Percentiles rank a stretch among this genome's conserved stretches.
Conservation (phyloP, 1,140 invertebrate genomes). For the Formica selysi region DNA sequence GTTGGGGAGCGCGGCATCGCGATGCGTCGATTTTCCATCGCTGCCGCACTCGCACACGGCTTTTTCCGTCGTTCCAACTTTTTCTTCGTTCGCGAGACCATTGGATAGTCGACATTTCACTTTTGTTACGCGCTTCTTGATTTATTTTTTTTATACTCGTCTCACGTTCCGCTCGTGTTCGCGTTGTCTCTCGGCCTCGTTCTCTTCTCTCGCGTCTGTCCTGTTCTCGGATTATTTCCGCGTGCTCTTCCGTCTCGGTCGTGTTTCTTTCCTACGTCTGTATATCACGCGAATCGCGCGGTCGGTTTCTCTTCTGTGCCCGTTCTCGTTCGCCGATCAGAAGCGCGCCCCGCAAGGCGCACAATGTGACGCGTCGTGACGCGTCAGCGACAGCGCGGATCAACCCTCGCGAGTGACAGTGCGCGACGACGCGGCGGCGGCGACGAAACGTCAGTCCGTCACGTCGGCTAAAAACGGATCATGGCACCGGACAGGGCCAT, state of each 20-base stretch:
- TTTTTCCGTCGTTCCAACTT: conserved; percentile 67
- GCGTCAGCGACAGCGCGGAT: conserved; percentile 57
- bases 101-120: conserved; percentile 43
- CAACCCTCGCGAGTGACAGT: conserved; percentile 57
- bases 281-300: background rate
- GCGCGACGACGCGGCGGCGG: conserved; percentile 51
- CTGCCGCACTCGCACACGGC: conserved; percentile 77
- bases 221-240: background rate
- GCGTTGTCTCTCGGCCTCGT: background rate
- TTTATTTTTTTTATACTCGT: background rate
- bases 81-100: conserved; percentile 40
- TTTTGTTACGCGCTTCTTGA: conserved; percentile 5
- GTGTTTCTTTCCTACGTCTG: background rate
- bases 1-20: conserved; percentile 83
- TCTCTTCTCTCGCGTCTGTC: background rate
- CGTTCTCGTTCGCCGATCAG: conserved; percentile 12
- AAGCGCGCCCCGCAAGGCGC: conserved; percentile 17
- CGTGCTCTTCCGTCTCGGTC: conserved; percentile 4
- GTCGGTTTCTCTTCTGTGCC: background rate
- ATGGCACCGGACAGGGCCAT: conserved; percentile 82
- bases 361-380: conserved; percentile 37
- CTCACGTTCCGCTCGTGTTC: background rate
- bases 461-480: conserved; percentile 31
- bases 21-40: conserved; percentile 83
- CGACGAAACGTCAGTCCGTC: conserved; percentile 28